Base-by-base conservation (phyloP, 2,888 invertebrate genomes). In the Pardosa pseudoannulata region DNA sequence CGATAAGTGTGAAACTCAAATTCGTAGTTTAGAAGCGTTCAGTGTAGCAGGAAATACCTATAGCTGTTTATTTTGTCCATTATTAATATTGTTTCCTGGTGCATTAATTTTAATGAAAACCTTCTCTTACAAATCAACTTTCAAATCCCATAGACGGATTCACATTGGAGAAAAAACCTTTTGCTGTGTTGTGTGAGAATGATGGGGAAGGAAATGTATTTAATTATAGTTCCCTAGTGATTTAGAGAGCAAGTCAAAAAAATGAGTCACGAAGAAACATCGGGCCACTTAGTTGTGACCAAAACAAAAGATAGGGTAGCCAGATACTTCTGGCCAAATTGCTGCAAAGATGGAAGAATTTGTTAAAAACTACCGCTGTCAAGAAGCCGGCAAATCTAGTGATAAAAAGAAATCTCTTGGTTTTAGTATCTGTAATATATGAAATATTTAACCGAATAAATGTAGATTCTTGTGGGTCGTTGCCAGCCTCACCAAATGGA, bases 371-470 rank as follows among this genome's bases (percentile, higher is more conserved):
- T 76, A 56, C 65, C 72, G 67, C 27, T 78, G 78, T 23, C 72
- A 83, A 67, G 5, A 56, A 7, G 67, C 19, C 0, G 71, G 76
- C 6, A 67, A 74, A 56, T 11, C 36, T 1, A 41, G 6, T 5
- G 75, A 75, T n/a, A 75, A 75, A n/a, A 73, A 74, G 11, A 81
- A 68, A 16, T 68, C 41, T 0, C 74, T 19, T 81, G 27, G 73
- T 46, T 16, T 29, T 72, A 2, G 73, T 73, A 19, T 73, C 56
- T 0, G 27, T 80, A 7, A 74, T 81, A 9, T 28, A 29, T 1
- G 81, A 81, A 56, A 62, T 74, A 1, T 74, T 74, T 39, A 23
- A 36, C 0, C 27, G 50, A 27, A 76, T 82, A 0, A 76, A 76
- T 65, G 3, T 72, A 2, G 82, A 82, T 68, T 64, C 41, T 19